Percentiles rank a stretch among this genome's conserved stretches.
Conservation (phyloP, 92 coral and sea anemone genomes). For the Umimayanthus kanabou region DNA sequence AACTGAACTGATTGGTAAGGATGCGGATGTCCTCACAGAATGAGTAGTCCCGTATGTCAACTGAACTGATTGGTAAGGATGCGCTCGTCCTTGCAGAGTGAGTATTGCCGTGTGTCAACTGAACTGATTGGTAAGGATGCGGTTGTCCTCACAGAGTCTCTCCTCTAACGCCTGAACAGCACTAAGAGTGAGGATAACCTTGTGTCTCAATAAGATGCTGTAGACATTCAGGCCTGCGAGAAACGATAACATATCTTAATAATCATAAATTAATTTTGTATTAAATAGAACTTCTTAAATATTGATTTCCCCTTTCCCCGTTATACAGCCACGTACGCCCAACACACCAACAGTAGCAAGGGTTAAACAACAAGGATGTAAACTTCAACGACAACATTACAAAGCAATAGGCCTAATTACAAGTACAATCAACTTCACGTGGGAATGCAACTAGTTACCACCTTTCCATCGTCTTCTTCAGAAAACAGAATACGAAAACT, state of each 20-base stretch:
- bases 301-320: not conserved
- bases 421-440: no score
- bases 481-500: no score
- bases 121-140: conserved; percentile 23
- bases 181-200: conserved; percentile 77
- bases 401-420: no score
- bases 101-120: not conserved
- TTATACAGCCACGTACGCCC: no score
- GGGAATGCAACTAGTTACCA: no score
- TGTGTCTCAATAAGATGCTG: conserved; percentile 81
- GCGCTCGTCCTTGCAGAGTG: conserved; percentile 78
- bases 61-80: conserved; percentile 71
- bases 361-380: no score
- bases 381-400: no score
- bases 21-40: not conserved
- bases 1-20: not conserved
- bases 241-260: not conserved
- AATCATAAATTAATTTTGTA: not conserved
- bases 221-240: conserved; percentile 81
- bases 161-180: conserved; percentile 84
- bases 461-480: no score
- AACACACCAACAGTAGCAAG: no score
- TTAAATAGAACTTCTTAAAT: not conserved
- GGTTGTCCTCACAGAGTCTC: conserved; percentile 83
- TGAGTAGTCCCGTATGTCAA: not conserved